Evolutionary conservation across 2,888 invertebrate species (phyloP), one percentile per base, ranked within the genome.

Genomic region (Eupelmus urozonus): DNA sequence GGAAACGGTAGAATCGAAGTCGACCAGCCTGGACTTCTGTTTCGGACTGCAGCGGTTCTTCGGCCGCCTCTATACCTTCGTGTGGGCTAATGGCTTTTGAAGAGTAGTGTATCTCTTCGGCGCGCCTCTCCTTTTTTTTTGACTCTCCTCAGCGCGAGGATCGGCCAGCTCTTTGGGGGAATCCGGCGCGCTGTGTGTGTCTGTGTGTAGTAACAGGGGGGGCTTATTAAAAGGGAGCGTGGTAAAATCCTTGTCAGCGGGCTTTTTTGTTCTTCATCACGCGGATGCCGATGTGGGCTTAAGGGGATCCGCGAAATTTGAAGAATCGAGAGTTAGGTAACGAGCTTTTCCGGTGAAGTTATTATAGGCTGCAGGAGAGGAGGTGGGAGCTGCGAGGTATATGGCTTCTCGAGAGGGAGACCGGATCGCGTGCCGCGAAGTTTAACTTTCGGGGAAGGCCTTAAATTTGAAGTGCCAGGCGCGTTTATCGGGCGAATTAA

Each of bases 201-300:
- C 27, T 27, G 16, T 13, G 42, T 69, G 42, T 69, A 53, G 59
- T 59, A 75, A 70, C 40, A 63, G 78, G 27, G 7, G 63, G 73
- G 74, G 69, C n/a, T 69, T 74, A 74, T 78, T 78, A 74, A 78
- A 78, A 23, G 70, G 9, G 45, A 71, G 55, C 42, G 29, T 29
- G 66, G 66, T 60, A 55, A 70, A 76, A 55, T 45, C 62, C 25
- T 69, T 57, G 70, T 63, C 69, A 63, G 57, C 63, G 55, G 2
- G n/a, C 57, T 57, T 45, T 16, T 45, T 45, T 16, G 2, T 45
- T 45, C 45, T 45, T 13, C 45, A 45, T 45, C 45, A 16, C 16
- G 4, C 16, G 45, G 13, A 16, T 16, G 9, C 45, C 55, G 45
- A 40, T 45, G 23, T 60, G n/a, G 66, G n/a, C n/a, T n/a, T n/a